A percentile compares a stretch with the other conserved stretches of the same genome.
phyloP scores from a whole-genome alignment of 1,140 invertebrate genomes.

The Drosophila sturtevanti region DNA sequence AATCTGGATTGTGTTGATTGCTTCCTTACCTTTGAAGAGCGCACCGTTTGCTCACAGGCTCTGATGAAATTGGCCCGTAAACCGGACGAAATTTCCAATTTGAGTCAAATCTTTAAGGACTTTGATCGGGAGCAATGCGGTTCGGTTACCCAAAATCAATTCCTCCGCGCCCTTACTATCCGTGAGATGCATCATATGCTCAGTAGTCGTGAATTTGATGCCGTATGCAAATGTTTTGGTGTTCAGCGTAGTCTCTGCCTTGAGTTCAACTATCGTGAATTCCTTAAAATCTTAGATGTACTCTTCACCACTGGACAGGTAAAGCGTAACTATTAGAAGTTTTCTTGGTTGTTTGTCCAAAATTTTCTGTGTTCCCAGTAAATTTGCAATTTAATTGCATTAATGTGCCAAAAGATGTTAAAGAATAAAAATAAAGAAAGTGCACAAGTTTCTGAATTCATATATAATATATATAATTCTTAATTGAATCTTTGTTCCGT shows the following conservation, averaged over 20 bases:
- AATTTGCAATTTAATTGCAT: too few species aligned
- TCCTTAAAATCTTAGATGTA: constrained; percentile 72
- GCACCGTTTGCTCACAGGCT: constrained; percentile 84
- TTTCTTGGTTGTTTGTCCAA: neutral
- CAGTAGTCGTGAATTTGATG: constrained; percentile 85
- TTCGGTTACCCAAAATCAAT: constrained; percentile 85
- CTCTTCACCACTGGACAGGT: constrained; percentile 68
- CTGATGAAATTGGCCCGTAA: constrained; percentile 86
- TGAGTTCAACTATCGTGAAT: constrained; percentile 79
- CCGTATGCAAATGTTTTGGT: constrained; percentile 87
- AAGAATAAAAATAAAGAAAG: neutral
- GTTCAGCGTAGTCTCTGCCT: constrained; percentile 83
- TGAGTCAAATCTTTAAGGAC: constrained; percentile 84
- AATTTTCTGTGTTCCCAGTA: constrained; percentile 31
- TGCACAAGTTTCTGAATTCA: neutral
- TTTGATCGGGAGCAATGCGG: constrained; percentile 87
- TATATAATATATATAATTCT: constrained; percentile 8
- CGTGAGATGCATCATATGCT: constrained; percentile 85
- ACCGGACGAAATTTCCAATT: constrained; percentile 86
- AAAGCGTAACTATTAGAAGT: constrained; percentile 71
- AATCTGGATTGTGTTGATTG: constrained; percentile 85
- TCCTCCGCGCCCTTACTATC: constrained; percentile 85
- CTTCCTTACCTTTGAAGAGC: constrained; percentile 88
- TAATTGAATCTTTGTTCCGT: constrained; percentile 6
- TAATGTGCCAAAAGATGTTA: neutral